A percentile compares a stretch with the other conserved stretches of the same genome.
phyloP scores from a whole-genome alignment of 2,888 invertebrate genomes.

The Mimachlamys varia region DNA sequence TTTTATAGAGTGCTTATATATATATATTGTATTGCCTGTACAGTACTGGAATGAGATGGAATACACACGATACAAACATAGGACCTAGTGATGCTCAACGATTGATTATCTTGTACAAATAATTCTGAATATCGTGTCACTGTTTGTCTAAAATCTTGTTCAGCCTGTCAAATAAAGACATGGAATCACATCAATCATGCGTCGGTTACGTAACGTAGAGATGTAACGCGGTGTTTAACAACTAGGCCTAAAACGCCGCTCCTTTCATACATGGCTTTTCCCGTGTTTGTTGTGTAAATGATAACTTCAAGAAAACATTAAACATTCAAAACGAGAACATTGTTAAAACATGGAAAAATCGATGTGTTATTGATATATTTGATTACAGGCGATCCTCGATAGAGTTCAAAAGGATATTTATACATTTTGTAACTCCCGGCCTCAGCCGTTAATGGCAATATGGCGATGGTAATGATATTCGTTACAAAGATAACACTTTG shows the following conservation, averaged over 20 bases:
- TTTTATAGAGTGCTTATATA: too few relatives aligned
- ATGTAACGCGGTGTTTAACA: not conserved
- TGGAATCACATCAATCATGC: not conserved
- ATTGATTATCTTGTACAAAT: not conserved
- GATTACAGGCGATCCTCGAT: not conserved
- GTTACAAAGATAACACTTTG: not conserved
- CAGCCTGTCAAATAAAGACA: not conserved
- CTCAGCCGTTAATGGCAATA: not conserved
- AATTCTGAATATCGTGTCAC: not conserved
- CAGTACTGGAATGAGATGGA: not conserved
- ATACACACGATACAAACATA: not conserved
- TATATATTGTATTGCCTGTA: too few relatives aligned
- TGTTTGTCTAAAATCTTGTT: conserved; percentile 18
- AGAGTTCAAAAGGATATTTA: conserved; percentile 24
- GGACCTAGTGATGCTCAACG: not conserved
- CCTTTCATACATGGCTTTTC: not conserved
- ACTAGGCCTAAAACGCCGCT: not conserved
- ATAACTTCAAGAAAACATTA: not conserved
- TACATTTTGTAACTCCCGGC: not conserved
- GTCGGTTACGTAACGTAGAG: not conserved
- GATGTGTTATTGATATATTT: not conserved
- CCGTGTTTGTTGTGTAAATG: not conserved
- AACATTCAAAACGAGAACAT: not conserved
- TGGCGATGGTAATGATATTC: not conserved
- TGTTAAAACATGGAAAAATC: not conserved